Evolutionary conservation across 2,113 vertebrate genomes (phyloP), one percentile per base, ranked within the genome.

Genomic region (Neopipo cinnamomea): DNA sequence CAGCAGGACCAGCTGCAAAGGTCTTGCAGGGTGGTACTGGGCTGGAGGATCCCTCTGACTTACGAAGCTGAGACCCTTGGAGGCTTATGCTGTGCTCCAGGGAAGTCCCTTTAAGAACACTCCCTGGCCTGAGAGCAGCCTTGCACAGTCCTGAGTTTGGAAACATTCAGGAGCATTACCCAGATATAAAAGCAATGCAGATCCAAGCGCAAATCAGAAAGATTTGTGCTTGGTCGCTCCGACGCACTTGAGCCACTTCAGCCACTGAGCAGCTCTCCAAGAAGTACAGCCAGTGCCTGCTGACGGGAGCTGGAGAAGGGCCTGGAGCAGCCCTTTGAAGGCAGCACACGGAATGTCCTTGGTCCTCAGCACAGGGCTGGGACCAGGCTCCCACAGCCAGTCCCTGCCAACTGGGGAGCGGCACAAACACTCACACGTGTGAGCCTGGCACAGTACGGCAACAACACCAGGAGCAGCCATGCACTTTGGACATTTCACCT

Each of bases 141-240:
- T 73, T 37, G 49, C 53, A 56, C 35, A 25, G 24, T 23, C 41
- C 50, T 19, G n/a, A 5, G 19, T 44, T 63, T 35, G 44, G 74
- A 41, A 96, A 49, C 46, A 35, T 9, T 58, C 46, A 87, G 52
- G 42, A 95, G 7, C 47, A 19, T 4, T 42, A 50, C n/a, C 28
- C 46, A 78, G 70, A 17, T 4, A 33, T 0, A 67, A 91, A 81
- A 5, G 73, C 56, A 85, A 67, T 0, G 0, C 35, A 35, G 61
- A 44, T 50, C 39, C 0, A 0, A 67, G 56, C 1, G 15, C 41
- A 37, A 88, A 61, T 20, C 67, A 28, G 25, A n/a, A 46, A 42
- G 59, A 52, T 82, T 62, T 46, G 30, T 0, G 0, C 41, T 73
- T 14, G 63, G n/a, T n/a, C 0, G 0, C 67, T 66, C 37, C 0